Evolutionary conservation across 2,888 invertebrate species (phyloP).

Genomic region (Chloroclysta siterata): DNA sequence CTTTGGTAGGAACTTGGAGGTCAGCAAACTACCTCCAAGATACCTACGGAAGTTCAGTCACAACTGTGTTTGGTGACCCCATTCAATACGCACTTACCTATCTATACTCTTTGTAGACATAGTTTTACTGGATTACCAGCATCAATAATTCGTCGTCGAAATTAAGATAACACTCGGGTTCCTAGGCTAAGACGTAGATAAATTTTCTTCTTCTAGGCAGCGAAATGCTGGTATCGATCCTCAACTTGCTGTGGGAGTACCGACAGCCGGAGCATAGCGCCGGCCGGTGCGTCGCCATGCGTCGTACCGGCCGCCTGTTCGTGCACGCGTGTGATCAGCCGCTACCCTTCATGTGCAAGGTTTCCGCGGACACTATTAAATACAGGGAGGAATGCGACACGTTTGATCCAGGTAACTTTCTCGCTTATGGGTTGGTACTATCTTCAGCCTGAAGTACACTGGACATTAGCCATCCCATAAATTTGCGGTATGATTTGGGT

Average conservation of each 20-base stretch:
- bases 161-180: no score
- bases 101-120: no score
- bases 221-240: constrained; percentile 49
- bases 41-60: no score
- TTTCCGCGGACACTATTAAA: constrained; percentile 41
- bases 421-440: background rate
- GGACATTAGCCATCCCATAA: no score
- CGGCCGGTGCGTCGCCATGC: constrained; percentile 60
- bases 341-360: constrained; percentile 59
- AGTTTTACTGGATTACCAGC: no score
- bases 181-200: background rate
- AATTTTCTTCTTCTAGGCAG: constrained; percentile 43
- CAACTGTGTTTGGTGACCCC: no score
- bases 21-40: no score
- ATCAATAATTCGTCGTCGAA: no score
- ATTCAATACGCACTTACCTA: no score
- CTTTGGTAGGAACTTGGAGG: no score
- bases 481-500: no score
- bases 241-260: constrained; percentile 58
- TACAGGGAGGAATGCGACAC: constrained; percentile 54
- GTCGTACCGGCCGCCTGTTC: constrained; percentile 55
- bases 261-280: constrained; percentile 49
- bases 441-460: no score
- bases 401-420: constrained; percentile 52
- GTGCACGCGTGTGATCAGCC: constrained; percentile 50